phyloP scores from a whole-genome alignment of 1,140 invertebrate genomes.

The Bombus picipes region DNA sequence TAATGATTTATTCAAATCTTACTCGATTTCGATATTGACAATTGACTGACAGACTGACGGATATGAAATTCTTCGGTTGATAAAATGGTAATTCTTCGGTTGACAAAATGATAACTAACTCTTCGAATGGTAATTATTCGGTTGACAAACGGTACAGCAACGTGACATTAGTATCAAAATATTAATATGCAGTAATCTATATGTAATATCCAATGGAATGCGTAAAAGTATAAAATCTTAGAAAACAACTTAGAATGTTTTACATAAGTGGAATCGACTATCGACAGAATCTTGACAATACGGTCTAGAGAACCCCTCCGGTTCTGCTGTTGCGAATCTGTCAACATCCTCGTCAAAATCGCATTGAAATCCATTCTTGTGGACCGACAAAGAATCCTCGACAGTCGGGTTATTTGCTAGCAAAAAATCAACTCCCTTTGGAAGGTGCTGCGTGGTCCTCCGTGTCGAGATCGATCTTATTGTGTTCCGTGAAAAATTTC shows the following conservation, averaged over 20 bases:
- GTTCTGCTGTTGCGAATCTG: constrained; percentile 57
- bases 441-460: constrained; percentile 7
- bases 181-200: too few species aligned
- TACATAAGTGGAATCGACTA: background rate
- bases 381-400: constrained; percentile 33
- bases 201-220: too few species aligned
- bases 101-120: too few species aligned
- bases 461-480: constrained; percentile 47
- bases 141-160: too few species aligned
- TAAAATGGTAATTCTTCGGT: too few species aligned
- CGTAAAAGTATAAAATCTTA: background rate
- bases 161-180: too few species aligned
- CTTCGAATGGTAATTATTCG: too few species aligned
- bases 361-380: constrained; percentile 46
- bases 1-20: too few species aligned
- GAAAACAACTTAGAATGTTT: background rate
- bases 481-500: constrained; percentile 34
- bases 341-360: constrained; percentile 66
- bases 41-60: too few species aligned
- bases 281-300: constrained; percentile 38
- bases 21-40: too few species aligned
- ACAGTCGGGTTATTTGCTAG: constrained; percentile 35
- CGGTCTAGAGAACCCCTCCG: constrained; percentile 42
- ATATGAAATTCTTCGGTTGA: too few species aligned
- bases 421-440: constrained; percentile 53